Evolutionary conservation across 2,797 vertebrate genomes (phyloP), one percentile per base, ranked within the genome.

Genomic region (Jordanella pulchra): DNA sequence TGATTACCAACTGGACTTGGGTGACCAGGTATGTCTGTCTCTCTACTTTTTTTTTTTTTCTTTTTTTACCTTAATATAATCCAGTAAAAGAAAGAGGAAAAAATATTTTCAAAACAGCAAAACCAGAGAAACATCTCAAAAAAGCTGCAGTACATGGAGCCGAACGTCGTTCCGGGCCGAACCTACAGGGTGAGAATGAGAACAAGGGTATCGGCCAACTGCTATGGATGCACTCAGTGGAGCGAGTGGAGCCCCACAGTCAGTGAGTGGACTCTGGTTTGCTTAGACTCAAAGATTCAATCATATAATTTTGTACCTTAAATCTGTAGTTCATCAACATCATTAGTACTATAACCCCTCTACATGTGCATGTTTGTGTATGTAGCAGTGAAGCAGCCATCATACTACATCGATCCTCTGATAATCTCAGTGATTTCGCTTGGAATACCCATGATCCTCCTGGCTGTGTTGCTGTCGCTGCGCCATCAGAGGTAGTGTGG

Each of bases 371-470:
- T 76, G 12, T 78, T 45, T 80, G 18, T 80, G 21, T 72, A 45
- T 64, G 35, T 17, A 92, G 90, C 0, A 0, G 64, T 89, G 61
- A 50, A 78, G 18, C 65, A 0, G n/a, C 7, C 84, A 1, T 0
- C 0, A 7, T 17, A 25, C 35, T 27, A 45, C 23, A 30, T 89
- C 63, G 87, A 65, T 68, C 42, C 1, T 23, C 14, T 73, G 35
- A 58, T 80, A 67, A 84, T 92, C 25, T 0, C 79, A 27, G 50
- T 9, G 0, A 84, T 93, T 50, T 83, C 83, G 4, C 75, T 92
- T 1, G 91, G 87, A 80, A 72, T 91, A 82, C 91, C 91, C 70
- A 88, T 92, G 87, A 87, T 91, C 82, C 87, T 93, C 83, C 80
- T 92, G 79, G 81, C 87, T 60, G 17, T 87, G 65, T 47, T 92